A percentile compares a stretch with the other conserved stretches of the same genome.
These are phyloP conservation scores for Barnardius zonarius DNA, from an alignment of 2,113 vertebrate species.

Conservation along the genomic window DNA sequence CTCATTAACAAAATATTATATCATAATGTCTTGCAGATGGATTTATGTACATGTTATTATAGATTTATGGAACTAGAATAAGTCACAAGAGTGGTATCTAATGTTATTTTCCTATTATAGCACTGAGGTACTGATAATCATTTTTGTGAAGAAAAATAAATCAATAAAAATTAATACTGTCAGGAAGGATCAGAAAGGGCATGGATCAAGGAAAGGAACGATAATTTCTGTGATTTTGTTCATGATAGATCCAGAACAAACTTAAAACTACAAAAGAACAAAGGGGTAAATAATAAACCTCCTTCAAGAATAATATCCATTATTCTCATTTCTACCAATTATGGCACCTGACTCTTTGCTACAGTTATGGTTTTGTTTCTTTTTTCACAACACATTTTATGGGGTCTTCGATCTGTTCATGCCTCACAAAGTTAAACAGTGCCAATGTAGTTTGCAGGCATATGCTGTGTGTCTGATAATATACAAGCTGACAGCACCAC, in stretches of 20 bases:
- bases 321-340: background rate
- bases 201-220: background rate
- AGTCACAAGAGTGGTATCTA: background rate
- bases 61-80: background rate
- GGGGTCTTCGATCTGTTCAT: background rate
- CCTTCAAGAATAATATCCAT: background rate
- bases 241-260: background rate
- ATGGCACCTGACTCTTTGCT: background rate
- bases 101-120: background rate
- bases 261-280: background rate
- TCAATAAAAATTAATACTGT: background rate
- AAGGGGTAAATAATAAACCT: background rate
- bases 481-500: background rate
- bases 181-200: background rate
- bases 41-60: background rate
- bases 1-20: background rate
- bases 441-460: background rate
- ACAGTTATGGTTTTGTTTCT: background rate
- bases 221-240: background rate
- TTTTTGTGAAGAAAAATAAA: background rate
- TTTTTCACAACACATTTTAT: background rate
- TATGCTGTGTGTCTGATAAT: background rate
- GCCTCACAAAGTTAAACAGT: slow-evolving; percentile 2
- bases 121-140: background rate
- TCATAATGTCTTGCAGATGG: background rate